A percentile compares a stretch with the other conserved stretches of the same genome.
phyloP scores from a whole-genome alignment of 2,797 vertebrate species.

The Oophaga sylvatica region DNA sequence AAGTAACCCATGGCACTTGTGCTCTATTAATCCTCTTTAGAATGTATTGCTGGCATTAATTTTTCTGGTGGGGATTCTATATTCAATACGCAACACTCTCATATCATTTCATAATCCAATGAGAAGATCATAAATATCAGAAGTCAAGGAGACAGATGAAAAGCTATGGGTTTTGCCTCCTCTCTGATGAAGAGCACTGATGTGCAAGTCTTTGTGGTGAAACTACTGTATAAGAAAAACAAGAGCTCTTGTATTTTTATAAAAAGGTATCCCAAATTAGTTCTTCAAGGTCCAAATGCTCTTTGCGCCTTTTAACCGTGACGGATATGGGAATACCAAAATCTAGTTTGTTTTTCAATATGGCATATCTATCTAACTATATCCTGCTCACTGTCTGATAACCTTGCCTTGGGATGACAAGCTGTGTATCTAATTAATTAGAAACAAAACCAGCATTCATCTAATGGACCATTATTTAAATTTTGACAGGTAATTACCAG shows the following conservation, averaged over 20 bases:
- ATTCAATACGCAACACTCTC: not conserved
- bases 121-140: not conserved
- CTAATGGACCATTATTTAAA: conserved; percentile 68
- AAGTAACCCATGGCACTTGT: too few relatives aligned
- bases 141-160: not conserved
- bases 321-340: conserved; percentile 42
- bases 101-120: not conserved
- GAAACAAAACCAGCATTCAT: conserved; percentile 55
- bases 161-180: not conserved
- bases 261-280: not conserved
- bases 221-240: not conserved
- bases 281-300: not conserved
- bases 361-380: conserved; percentile 52
- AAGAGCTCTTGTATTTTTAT: not conserved
- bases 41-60: not conserved
- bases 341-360: conserved; percentile 52
- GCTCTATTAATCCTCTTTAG: too few relatives aligned
- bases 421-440: conserved; percentile 70
- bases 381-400: conserved; percentile 60
- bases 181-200: not conserved
- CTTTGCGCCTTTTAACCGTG: conserved; percentile 2
- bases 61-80: not conserved
- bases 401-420: conserved; percentile 70
- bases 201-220: not conserved
- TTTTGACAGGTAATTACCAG: conserved; percentile 69